Evolutionary conservation across 2,113 vertebrate genomes (phyloP), one percentile per base, ranked within the genome.

Genomic region (Pogona vitticeps): DNA sequence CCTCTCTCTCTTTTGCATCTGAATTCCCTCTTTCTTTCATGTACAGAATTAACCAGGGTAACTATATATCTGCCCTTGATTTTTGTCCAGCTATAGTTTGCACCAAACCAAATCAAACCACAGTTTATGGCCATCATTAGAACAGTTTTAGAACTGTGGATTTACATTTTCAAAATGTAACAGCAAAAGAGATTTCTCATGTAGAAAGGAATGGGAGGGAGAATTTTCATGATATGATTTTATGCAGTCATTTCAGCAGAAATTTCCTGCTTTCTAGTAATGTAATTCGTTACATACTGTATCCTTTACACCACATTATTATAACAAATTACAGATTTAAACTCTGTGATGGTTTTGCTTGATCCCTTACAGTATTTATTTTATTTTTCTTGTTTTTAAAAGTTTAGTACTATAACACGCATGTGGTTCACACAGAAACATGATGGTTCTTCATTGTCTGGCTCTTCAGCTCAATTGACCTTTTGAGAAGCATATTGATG

Each of bases 371-470:
- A 23, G 65, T 94, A 93, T 94, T 86, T 94, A 61, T 91, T 96
- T 95, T 52, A 52, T 52, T 95, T 93, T 89, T 89, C 88, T 96
- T 96, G 71, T 80, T 90, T 90, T 93, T 68, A 88, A 85, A 91
- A 36, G 89, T 92, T 90, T 93, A 36, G 33, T 88, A 40, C 91
- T 91, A 91, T 89, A 85, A 46, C n/a, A 90, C 67, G 87, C 59
- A 77, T 91, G 63, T 93, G 85, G 15, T 88, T 89, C 84, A 91
- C 83, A 86, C 89, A 80, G 72, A 85, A 83, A 68, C 56, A 42
- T 91, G 71, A 65, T 85, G 38, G 20, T 72, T 76, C 0, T 1
- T 84, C 71, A 63, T 70, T 77, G 78, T 83, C 88, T 87, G 56
- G 89, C 31, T 81, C 52, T 90, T 84, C 80, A 90, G 92, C 85